A percentile compares a stretch with the other conserved stretches of the same genome.
Evolutionary conservation across 2,797 vertebrate species (phyloP).

Genomic region (Sparidentex hasta): DNA sequence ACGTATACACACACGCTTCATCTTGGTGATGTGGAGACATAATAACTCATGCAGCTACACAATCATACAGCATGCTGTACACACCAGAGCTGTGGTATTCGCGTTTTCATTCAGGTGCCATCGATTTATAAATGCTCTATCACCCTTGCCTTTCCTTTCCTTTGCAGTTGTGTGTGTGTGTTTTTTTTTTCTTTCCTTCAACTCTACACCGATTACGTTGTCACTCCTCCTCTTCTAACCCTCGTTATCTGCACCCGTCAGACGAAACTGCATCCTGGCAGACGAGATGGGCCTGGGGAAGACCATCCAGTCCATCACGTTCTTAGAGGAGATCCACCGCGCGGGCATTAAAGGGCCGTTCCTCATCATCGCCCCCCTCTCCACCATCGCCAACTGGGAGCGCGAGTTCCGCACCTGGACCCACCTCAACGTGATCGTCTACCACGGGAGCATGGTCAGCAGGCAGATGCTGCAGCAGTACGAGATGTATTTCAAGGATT

Average conservation of each 20-base stretch:
- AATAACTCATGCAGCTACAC: slow-evolving; percentile 1
- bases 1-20: neutral
- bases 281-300: slow-evolving; percentile 99
- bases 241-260: slow-evolving; percentile 63
- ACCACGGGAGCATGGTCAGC: slow-evolving; percentile 97
- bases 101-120: neutral
- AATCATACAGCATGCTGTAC: neutral
- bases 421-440: slow-evolving; percentile 96
- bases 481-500: slow-evolving; percentile 98
- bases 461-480: slow-evolving; percentile 99
- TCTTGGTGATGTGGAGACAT: neutral
- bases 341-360: slow-evolving; percentile 94
- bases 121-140: neutral
- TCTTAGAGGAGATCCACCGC: slow-evolving; percentile 94
- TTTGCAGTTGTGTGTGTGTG: neutral
- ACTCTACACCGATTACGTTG: neutral
- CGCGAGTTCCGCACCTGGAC: slow-evolving; percentile 98
- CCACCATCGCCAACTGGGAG: slow-evolving; percentile 99
- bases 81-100: neutral
- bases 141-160: neutral
- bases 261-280: slow-evolving; percentile 98
- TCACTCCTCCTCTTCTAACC: slow-evolving; percentile 4
- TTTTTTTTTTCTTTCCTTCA: neutral
- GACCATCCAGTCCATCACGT: slow-evolving; percentile 99
- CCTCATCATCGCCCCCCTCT: slow-evolving; percentile 98